Base-by-base conservation (phyloP, 2,888 invertebrate species). In the Drosophila trichaetosa region DNA sequence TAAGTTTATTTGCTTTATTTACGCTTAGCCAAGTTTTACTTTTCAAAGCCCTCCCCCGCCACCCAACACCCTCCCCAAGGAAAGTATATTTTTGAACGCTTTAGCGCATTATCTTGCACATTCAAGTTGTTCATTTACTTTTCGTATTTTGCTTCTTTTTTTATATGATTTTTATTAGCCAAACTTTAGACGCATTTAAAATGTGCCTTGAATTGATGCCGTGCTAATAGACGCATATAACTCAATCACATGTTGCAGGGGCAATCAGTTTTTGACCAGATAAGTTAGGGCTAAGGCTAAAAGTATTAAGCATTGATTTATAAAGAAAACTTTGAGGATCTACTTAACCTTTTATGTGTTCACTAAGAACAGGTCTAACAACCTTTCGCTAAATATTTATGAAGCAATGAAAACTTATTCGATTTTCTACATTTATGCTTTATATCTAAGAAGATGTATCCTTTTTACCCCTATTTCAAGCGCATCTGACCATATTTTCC, bases 1-100 rank as follows among this genome's bases (percentile, higher is more conserved):
- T 71, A 82, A 87, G 77, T 87, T 85, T 85, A 85, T 85, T 87
- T 85, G 84, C 87, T 81, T 86, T 86, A 87, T 86, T 86, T 88
- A 87, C 85, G 88, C 88, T 85, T 78, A 87, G 88, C 74, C 85
- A 86, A 83, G 79, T 79, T 80, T 73, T 68, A 69, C 72, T 74
- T 78, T 74, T 61, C 42, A 66, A 40, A 51, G 40, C 34, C 13
- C 24, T 13, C 61, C 49, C n/a, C 21, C 31, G 16, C 40, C n/a
- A 27, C 24, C 31, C 24, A 40, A 18, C 16, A 13, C 8, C 16
- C 13, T 3, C 5, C 16, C 18, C 1, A 24, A 24, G 16, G 4
- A 58, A 56, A 80, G 87, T 83, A 69, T 73, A 85, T 85, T 82
- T 85, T 87, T 77, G 87, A 83, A 78, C 81, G 85, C 79, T 87